phyloP scores from a whole-genome alignment of 1,140 invertebrate species.

The Andricus grossulariae region DNA sequence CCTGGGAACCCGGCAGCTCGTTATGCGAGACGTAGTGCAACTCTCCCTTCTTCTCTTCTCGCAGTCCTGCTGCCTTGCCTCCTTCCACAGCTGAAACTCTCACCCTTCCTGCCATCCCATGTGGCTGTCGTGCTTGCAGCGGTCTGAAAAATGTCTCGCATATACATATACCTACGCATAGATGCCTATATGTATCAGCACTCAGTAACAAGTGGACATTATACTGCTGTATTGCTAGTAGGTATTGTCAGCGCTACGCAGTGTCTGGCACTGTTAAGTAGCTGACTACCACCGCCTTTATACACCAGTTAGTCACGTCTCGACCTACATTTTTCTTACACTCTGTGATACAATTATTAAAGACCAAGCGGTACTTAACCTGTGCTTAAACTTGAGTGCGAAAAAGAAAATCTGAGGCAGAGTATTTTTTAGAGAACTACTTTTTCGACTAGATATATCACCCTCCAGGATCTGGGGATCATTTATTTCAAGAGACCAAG shows the following conservation, averaged over 20 bases:
- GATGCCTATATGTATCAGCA: constrained; percentile 44
- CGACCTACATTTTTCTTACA: too few relatives aligned
- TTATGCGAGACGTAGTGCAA: constrained; percentile 71
- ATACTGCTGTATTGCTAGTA: constrained; percentile 6
- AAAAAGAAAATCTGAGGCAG: too few relatives aligned
- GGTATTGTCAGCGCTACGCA: not conserved
- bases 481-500: too few relatives aligned
- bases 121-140: constrained; percentile 47
- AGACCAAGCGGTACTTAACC: too few relatives aligned
- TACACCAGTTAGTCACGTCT: too few relatives aligned
- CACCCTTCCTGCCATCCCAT: constrained; percentile 42
- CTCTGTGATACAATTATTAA: too few relatives aligned
- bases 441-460: too few relatives aligned
- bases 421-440: too few relatives aligned
- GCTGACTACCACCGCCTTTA: too few relatives aligned
- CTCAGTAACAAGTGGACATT: constrained; percentile 56
- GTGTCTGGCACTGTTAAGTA: not conserved
- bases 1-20: constrained; percentile 72
- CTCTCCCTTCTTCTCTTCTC: constrained; percentile 56
- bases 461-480: too few relatives aligned
- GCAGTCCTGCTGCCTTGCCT: constrained; percentile 42
- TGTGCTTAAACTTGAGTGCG: too few relatives aligned
- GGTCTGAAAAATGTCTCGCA: constrained; percentile 52
- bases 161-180: constrained; percentile 16
- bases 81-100: constrained; percentile 43